Conservation (phyloP, 2,113 vertebrate genomes). For the Xenus cinereus region DNA sequence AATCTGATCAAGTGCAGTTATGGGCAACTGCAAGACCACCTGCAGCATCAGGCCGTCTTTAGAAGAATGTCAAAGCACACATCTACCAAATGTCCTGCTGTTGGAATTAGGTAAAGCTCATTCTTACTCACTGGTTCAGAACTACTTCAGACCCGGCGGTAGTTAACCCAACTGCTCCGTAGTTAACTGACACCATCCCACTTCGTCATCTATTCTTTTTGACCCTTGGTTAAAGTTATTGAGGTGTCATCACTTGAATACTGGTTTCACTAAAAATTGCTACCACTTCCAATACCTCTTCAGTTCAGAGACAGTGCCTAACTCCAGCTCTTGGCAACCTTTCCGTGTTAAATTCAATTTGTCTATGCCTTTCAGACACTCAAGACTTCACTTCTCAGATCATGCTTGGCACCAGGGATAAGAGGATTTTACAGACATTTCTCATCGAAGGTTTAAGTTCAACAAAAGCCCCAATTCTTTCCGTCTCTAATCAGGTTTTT, state of each 20-base stretch:
- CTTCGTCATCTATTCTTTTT: not conserved
- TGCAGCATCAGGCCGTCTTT: not conserved
- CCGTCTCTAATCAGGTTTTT: not conserved
- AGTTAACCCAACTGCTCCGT: not conserved
- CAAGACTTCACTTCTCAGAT: not conserved
- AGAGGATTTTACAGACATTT: slow-evolving; percentile 14
- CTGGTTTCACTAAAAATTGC: not conserved
- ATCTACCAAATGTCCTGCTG: not conserved
- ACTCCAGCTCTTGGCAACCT: not conserved
- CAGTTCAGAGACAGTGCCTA: not conserved
- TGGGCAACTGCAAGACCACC: not conserved
- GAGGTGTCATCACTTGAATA: not conserved
- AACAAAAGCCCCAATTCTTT: not conserved
- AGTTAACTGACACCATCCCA: not conserved
- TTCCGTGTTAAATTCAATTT: not conserved
- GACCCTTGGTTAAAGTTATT: not conserved
- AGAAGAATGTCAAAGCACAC: not conserved
- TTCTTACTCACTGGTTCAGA: not conserved
- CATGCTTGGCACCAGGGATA: not conserved
- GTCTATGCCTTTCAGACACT: not conserved
- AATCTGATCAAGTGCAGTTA: not conserved
- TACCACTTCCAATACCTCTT: not conserved
- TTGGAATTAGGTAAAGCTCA: not conserved
- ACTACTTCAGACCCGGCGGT: too few species aligned
- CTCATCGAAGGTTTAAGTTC: not conserved